Base-by-base conservation (phyloP, 2,797 vertebrate genomes). In the Apodemus agrarius region DNA sequence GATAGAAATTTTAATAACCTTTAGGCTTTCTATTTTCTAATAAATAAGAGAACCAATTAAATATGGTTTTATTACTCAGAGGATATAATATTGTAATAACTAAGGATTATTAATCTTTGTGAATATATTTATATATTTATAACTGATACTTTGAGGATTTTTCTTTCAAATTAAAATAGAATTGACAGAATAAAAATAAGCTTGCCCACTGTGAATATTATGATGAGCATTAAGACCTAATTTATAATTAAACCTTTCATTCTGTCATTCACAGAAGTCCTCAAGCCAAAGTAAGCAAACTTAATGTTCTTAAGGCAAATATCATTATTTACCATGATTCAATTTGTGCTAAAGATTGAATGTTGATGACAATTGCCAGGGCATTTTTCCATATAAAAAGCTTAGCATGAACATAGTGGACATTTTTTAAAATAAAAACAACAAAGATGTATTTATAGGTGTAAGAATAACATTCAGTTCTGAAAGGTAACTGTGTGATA, bases 161-260 rank as follows among this genome's bases (percentile, higher is more conserved):
- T 92, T 93, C 12, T 82, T 67, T 87, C 16, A 43, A 83, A 92
- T 78, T 72, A 65, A 89, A 88, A 43, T 6, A 79, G 6, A 83
- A 79, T 26, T 61, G 76, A 95, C 19, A 91, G 11, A 57, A 93
- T 78, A 61, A 76, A 95, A 16, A 14, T 82, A 82, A 92, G 69
- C 69, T 76, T 82, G 43, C 3, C n/a, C 6, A 61, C 12, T 46
- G 16, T 74, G 85, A 74, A 78, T 31, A 88, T 72, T 75, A 74
- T 34, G 59, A 82, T 85, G 12, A 92, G 12, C 2, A 52, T 24
- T 59, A 43, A 26, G 63, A 69, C 37, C n/a, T 72, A 81, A 74
- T 89, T 65, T 52, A 63, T 86, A 85, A 31, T 65, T 90, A 86
- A 78, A 89, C 26, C 34, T n/a, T 89, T 81, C 9, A n/a, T 61